Evolutionary conservation across 1,140 invertebrate genomes (phyloP).

Genomic region (Antheraea pernyi): DNA sequence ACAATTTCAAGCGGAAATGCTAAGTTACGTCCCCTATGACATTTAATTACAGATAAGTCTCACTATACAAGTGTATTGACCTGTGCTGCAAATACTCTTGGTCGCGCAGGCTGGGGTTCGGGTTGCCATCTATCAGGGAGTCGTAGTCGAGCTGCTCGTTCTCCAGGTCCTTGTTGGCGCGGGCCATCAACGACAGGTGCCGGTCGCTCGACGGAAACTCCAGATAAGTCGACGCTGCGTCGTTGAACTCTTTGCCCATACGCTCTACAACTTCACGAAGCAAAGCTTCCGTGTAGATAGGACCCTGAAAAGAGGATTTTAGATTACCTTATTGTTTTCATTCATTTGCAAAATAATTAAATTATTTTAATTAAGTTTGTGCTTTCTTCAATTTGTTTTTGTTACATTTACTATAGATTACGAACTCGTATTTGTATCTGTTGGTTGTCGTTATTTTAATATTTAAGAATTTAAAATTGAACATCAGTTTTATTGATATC

Average conservation of each 20-base stretch:
- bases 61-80: constrained; percentile 36
- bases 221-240: constrained; percentile 81
- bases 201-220: constrained; percentile 82
- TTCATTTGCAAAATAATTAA: not conserved
- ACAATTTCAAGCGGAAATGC: too few relatives aligned
- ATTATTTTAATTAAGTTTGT: too few relatives aligned
- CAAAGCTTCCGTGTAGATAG: constrained; percentile 81
- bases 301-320: constrained; percentile 43
- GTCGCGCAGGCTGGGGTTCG: constrained; percentile 89
- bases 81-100: constrained; percentile 94
- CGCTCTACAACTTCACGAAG: constrained; percentile 85
- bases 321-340: not conserved
- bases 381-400: too few relatives aligned
- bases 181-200: constrained; percentile 76
- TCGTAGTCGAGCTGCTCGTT: constrained; percentile 84
- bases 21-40: too few relatives aligned
- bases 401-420: too few relatives aligned
- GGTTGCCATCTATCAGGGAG: constrained; percentile 81
- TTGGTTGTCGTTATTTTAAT: not conserved
- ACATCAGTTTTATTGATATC: not conserved
- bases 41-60: too few relatives aligned
- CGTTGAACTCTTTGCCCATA: constrained; percentile 84
- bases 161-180: constrained; percentile 77
- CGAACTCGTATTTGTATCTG: too few relatives aligned
- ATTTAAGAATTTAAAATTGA: not conserved